Conservation (phyloP, 2,797 vertebrate species). For the Enteromius radiatus region DNA sequence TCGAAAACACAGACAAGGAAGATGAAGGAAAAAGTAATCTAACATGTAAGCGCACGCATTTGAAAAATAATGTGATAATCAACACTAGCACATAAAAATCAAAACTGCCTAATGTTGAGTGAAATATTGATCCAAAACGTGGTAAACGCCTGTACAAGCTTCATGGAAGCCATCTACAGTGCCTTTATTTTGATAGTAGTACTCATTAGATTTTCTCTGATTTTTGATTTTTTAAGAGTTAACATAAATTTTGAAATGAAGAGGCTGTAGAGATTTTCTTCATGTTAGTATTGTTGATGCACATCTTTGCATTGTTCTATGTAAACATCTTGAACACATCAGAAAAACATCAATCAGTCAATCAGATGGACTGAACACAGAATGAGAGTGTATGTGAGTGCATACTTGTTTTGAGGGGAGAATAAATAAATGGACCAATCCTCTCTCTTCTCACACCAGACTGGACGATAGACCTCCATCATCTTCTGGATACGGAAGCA, state of each 20-base stretch:
- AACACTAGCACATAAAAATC: too few species aligned
- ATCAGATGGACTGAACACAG: not conserved
- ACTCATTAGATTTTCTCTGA: too few species aligned
- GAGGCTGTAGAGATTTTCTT: not conserved
- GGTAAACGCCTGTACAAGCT: too few species aligned
- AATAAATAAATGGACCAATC: slow-evolving; percentile 98
- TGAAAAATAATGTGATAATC: too few species aligned
- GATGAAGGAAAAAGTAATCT: not conserved
- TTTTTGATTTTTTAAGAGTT: not conserved
- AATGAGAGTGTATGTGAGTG: not conserved
- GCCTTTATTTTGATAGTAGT: too few species aligned
- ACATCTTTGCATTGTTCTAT: not conserved
- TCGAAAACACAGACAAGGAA: not conserved
- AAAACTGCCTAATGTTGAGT: too few species aligned
- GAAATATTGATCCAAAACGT: too few species aligned
- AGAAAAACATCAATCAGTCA: not conserved
- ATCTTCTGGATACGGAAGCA: slow-evolving; percentile 97
- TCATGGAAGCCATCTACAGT: too few species aligned
- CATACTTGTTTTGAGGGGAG: slow-evolving; percentile 95
- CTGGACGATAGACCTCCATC: slow-evolving; percentile 93
- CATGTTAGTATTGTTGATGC: not conserved
- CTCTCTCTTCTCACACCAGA: slow-evolving; percentile 92
- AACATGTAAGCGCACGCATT: too few species aligned
- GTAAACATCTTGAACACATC: not conserved
- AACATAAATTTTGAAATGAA: not conserved